Percentiles rank a stretch among this genome's conserved stretches.
phyloP scores from a whole-genome alignment of 2,797 vertebrate species.

The Setipinna tenuifilis region DNA sequence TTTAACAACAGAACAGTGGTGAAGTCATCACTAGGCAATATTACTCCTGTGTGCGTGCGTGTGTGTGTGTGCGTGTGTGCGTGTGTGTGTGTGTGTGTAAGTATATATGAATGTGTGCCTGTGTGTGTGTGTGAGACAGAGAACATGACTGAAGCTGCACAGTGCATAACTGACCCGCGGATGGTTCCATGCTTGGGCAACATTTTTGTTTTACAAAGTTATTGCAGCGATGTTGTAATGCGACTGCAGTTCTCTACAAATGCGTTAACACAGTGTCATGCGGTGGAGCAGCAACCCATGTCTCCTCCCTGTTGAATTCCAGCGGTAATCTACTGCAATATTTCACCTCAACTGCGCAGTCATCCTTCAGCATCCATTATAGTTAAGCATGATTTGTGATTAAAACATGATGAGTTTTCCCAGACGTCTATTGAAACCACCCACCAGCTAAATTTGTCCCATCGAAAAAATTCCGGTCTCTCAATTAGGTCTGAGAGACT shows the following conservation, averaged over 20 bases:
- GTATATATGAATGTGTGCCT: no score
- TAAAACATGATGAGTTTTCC: neutral
- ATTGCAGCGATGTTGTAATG: slow-evolving; percentile 58
- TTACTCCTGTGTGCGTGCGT: no score
- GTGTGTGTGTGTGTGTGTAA: no score
- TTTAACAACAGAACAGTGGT: no score
- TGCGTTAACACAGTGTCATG: neutral
- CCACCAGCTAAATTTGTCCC: slow-evolving; percentile 7
- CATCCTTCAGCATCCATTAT: neutral
- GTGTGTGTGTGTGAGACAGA: neutral
- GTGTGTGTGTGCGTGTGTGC: no score
- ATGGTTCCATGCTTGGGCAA: slow-evolving; percentile 30
- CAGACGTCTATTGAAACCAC: neutral
- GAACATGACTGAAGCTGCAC: neutral
- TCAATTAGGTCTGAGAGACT: neutral
- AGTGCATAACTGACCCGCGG: slow-evolving; percentile 30
- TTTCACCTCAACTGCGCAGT: neutral
- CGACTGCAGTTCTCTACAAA: slow-evolving; percentile 22
- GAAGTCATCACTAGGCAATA: no score
- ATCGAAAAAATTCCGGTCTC: neutral
- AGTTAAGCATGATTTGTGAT: neutral
- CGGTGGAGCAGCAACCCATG: neutral
- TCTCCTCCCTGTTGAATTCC: neutral
- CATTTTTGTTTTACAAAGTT: slow-evolving; percentile 31
- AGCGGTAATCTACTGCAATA: slow-evolving; percentile 2